A percentile compares a stretch with the other conserved stretches of the same genome.
Conservation (phyloP, 2,888 invertebrate species). For the Thalpophila matura region DNA sequence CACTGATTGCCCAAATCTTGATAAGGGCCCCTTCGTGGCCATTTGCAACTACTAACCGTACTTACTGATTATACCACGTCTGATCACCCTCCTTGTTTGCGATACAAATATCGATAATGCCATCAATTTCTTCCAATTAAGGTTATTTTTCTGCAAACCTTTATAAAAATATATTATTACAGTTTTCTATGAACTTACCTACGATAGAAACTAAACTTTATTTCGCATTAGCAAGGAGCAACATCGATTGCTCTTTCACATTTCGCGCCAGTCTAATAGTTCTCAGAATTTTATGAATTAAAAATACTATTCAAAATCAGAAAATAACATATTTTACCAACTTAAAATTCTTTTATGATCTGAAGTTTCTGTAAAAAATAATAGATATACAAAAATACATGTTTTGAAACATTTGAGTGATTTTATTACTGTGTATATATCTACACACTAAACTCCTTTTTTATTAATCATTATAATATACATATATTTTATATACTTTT, state of each 20-base stretch:
- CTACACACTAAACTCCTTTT: slow-evolving; percentile 25
- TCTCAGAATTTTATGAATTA: slow-evolving; percentile 13
- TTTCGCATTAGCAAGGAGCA: neutral
- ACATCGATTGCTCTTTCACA: neutral
- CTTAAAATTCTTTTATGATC: neutral
- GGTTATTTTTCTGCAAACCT: slow-evolving; percentile 44
- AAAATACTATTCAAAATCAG: slow-evolving; percentile 5
- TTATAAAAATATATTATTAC: slow-evolving; percentile 32
- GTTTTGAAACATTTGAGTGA: slow-evolving; percentile 18
- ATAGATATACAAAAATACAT: slow-evolving; percentile 7
- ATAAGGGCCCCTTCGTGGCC: slow-evolving; percentile 75
- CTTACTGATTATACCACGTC: slow-evolving; percentile 69
- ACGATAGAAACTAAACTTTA: slow-evolving; percentile 19
- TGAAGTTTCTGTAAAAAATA: neutral
- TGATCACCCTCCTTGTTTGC: slow-evolving; percentile 79
- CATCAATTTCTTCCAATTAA: slow-evolving; percentile 58
- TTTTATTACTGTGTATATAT: slow-evolving; percentile 20
- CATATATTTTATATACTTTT: slow-evolving; percentile 32
- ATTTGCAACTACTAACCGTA: slow-evolving; percentile 69
- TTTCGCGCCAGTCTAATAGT: neutral
- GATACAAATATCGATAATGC: slow-evolving; percentile 55
- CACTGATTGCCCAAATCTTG: slow-evolving; percentile 85
- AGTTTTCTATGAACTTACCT: neutral
- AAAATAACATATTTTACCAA: neutral
- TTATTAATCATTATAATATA: slow-evolving; percentile 32